Base-by-base conservation (phyloP, 2,888 invertebrate genomes). In the Dryadula phaetusa region DNA sequence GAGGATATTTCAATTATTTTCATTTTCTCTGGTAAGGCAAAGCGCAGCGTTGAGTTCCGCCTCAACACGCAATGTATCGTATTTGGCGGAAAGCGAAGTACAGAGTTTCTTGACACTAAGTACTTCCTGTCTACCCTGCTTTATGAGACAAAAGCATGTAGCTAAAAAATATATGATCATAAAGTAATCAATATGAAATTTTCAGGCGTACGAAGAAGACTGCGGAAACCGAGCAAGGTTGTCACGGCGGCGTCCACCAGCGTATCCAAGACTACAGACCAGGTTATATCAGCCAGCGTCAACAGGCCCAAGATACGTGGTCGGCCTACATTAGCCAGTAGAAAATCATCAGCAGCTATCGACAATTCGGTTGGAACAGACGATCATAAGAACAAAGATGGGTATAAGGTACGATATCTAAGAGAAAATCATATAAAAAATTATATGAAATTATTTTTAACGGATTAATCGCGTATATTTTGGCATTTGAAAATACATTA, bases 351-450 rank as follows among this genome's bases (percentile, higher is more conserved):
- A 1, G 93, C 93, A 0, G 92, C 92, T 0, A 83, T 91, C 20
- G 92, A 94, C 77, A 94, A 94, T 72, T 93, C 94, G 3, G 90
- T 94, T 8, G 84, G 91, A 3, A 88, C 93, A 8, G 94, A 94
- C 42, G 93, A 94, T 67, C 94, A 94, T 69, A 95, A 95, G 73
- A 94, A 95, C 71, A 95, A 95, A 76, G 95, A 95, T 92, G 95
- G 95, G 58, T 95, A 96, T 80, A 96, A 96, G 90, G 94, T 94
- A 73, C 1, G 37, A 12, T 37, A 37, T 3, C 10, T 37, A 2
- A 37, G n/a, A n/a, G n/a, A n/a, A n/a, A n/a, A n/a, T n/a, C n/a
- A n/a, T n/a, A n/a, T n/a, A n/a, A n/a, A n/a, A n/a, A n/a, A n/a
- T n/a, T n/a, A n/a, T n/a, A n/a, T n/a, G n/a, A n/a, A n/a, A n/a